Evolutionary conservation across 1,140 invertebrate species (phyloP).

Genomic region (Chrysomallon squamiferum): DNA sequence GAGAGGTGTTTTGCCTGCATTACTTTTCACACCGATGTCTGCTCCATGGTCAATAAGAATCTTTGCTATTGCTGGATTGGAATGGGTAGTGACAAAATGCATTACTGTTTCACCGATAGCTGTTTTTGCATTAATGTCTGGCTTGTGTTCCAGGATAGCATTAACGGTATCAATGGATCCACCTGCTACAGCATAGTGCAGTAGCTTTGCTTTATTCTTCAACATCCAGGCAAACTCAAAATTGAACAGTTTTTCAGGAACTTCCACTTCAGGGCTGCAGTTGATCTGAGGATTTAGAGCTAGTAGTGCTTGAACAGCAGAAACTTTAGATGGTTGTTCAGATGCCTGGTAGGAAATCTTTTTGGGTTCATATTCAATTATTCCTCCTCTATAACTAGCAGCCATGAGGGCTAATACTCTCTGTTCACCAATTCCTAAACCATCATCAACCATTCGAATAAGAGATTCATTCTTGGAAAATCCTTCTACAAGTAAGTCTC

Average conservation of each 20-base stretch:
- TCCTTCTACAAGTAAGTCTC: conserved; percentile 4
- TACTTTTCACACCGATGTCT: neutral
- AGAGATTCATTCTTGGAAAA: conserved; percentile 1
- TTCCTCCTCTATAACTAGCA: neutral
- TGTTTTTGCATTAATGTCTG: neutral
- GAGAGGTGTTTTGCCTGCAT: neutral
- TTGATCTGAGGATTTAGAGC: neutral
- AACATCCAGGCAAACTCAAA: neutral
- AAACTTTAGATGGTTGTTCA: neutral
- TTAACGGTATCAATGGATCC: neutral
- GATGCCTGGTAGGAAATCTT: neutral
- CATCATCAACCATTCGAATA: conserved; percentile 1
- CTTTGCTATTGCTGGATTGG: neutral
- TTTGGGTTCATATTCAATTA: neutral
- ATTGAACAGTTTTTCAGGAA: neutral
- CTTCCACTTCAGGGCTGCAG: neutral
- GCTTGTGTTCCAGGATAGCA: neutral
- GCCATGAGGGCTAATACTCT: neutral
- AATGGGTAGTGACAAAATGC: neutral
- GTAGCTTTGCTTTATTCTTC: neutral
- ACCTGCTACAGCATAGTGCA: neutral
- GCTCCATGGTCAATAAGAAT: neutral
- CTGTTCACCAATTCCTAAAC: neutral
- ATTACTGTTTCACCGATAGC: neutral
- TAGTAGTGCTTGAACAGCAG: neutral